A percentile compares a stretch with the other conserved stretches of the same genome.
These are phyloP conservation scores for Platycheirus rosarum DNA, from an alignment of 2,888 invertebrate species.

Conservation along the genomic window DNA sequence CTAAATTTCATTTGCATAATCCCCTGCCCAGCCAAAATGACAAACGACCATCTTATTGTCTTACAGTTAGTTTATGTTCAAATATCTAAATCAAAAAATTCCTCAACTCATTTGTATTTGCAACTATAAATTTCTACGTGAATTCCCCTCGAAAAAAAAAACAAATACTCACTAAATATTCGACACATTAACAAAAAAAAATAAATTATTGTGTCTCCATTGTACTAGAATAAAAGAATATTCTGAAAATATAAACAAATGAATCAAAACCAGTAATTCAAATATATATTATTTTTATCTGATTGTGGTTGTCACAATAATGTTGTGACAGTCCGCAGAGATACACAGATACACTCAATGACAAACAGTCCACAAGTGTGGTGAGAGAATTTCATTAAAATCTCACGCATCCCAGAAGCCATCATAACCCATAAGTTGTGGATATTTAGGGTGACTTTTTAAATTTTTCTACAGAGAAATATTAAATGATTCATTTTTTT, in stretches of 20 bases:
- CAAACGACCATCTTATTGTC: slow-evolving; percentile 1
- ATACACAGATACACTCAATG: too few relatives aligned
- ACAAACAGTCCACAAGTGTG: not conserved
- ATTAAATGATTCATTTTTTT: slow-evolving; percentile 8
- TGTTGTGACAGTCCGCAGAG: too few relatives aligned
- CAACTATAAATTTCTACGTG: not conserved
- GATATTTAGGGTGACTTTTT: not conserved
- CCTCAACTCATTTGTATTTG: not conserved
- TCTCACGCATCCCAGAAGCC: slow-evolving; percentile 11
- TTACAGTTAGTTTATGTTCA: not conserved
- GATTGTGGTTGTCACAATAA: too few relatives aligned
- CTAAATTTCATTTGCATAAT: not conserved
- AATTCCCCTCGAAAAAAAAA: not conserved
- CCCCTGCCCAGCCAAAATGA: not conserved
- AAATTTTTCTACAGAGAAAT: not conserved
- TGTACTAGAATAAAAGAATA: slow-evolving; percentile 1
- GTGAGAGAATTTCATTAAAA: slow-evolving; percentile 5
- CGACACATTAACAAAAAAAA: not conserved
- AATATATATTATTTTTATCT: too few relatives aligned
- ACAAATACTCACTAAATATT: not conserved
- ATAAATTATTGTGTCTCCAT: not conserved
- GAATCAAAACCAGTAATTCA: too few relatives aligned
- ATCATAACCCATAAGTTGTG: not conserved
- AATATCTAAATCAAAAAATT: not conserved
- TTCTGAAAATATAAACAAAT: slow-evolving; percentile 12